Base-by-base conservation (phyloP, 2,888 invertebrate species). In the Leptopilina syphax region DNA sequence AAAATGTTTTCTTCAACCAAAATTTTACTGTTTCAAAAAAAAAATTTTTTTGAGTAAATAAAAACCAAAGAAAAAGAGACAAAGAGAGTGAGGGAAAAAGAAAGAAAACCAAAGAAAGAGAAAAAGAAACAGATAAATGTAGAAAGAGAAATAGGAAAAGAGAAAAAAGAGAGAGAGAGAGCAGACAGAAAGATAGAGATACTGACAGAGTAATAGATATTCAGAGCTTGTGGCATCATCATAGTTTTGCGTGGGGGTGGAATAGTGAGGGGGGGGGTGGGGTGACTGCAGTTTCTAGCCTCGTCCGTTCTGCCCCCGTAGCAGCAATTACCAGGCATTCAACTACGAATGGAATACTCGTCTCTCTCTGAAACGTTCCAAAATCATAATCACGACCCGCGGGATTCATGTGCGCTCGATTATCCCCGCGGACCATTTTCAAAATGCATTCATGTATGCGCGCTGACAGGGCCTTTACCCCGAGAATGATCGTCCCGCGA, bases 271-370 rank as follows among this genome's bases (percentile, higher is more conserved):
- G 44, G 44, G 7, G 44, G 44, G 54, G 70, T 6, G 34, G 73
- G 34, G 73, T 54, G 1, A 70, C 18, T 50, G 50, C 50, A 70
- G 70, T 44, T 24, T 44, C 67, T 67, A 67, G 67, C 54, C 54
- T 27, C 8, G 27, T 54, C 54, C 54, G 34, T 70, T 70, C 13
- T 80, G 85, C 84, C 84, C 83, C 83, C 84, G 83, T 80, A 81
- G 84, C 83, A 84, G 85, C 86, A 88, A 89, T 89, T 87, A 89
- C 86, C 84, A 79, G 79, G 86, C 85, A 88, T 89, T 89, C 87
- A 87, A 84, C 84, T 79, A 76, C 78, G 82, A 78, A 84, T 83
- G 80, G 73, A 73, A 73, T 73, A 73, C 73, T 73, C 73, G 73
- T 34, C 34, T 73, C 73, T 70, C 54, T 73, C 73, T 77, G 77